A percentile compares a stretch with the other conserved stretches of the same genome.
These are phyloP conservation scores for Copidosoma aretas DNA, from an alignment of 2,888 invertebrate species.

Conservation along the genomic window DNA sequence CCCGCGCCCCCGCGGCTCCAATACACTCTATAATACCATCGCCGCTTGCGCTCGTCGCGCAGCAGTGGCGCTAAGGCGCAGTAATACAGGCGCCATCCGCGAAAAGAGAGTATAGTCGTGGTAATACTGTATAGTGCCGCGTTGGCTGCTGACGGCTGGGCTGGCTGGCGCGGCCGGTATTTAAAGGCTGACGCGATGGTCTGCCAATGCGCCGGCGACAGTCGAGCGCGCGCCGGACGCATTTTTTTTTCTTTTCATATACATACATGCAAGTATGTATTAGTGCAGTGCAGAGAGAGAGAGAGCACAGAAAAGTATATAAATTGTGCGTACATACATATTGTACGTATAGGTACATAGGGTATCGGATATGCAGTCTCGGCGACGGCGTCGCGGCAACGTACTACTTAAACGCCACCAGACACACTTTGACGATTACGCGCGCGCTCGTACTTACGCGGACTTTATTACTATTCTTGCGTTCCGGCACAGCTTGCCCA, in stretches of 20 bases:
- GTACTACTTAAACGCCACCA: neutral
- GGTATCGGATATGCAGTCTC: too few species aligned
- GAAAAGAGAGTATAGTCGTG: too few species aligned
- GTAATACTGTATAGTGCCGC: neutral
- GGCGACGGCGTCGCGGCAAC: neutral
- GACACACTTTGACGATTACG: slow-evolving; percentile 25
- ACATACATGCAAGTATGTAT: neutral
- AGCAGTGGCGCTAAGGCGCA: neutral
- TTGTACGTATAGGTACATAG: too few species aligned
- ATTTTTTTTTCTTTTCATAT: too few species aligned
- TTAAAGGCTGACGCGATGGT: slow-evolving; percentile 39
- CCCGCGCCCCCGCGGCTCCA: too few species aligned
- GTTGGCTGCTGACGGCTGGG: neutral
- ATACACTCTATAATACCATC: too few species aligned
- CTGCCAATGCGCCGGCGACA: slow-evolving; percentile 34
- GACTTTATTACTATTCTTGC: slow-evolving; percentile 1
- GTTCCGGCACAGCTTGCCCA: neutral
- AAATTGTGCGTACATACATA: too few species aligned
- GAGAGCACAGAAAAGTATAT: neutral
- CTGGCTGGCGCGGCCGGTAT: slow-evolving; percentile 23
- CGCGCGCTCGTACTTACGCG: slow-evolving; percentile 4
- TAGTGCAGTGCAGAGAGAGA: neutral
- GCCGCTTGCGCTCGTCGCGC: neutral
- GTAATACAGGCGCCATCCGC: too few species aligned
- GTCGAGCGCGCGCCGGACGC: neutral